Base-by-base conservation (phyloP, 2,113 vertebrate genomes). In the Cololabis saira region DNA sequence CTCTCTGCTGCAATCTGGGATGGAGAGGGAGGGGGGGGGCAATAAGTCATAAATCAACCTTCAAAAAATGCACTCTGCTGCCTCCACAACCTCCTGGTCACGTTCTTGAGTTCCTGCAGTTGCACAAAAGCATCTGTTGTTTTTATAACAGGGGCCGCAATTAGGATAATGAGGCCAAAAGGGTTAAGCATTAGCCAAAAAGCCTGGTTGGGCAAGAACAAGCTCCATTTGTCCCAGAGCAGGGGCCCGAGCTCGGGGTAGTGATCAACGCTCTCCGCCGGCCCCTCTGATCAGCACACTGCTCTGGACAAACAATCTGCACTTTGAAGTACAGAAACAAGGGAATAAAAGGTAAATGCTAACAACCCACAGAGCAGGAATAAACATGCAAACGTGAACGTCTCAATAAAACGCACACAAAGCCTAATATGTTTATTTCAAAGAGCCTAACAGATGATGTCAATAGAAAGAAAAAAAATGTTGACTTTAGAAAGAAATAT, bases 161-260 rank as follows among this genome's bases (percentile, higher is more conserved):
- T 95, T 93, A 96, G 92, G 92, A 92, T 89, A 55, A 37, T 21
- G 66, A 91, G 95, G 95, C 92, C 93, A 94, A 95, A 89, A 93
- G 94, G 95, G 95, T 96, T 95, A 96, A 96, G 94, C 94, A 94
- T 96, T 93, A 93, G 93, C 94, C 95, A 95, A 93, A 92, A 84
- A 88, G 84, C 87, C 86, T 77, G 90, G 91, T 87, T 85, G 87
- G 87, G 91, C 88, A 91, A 84, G 91, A 95, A 96, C 95, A 96
- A 95, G 94, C 93, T 90, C 92, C 94, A 94, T 93, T 95, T 96
- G 95, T 96, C 84, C 82, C 81, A 55, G 92, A 68, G 74, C 87
- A 90, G 91, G 78, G 89, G 87, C 87, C 88, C 74, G 57, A 55
- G 76, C 67, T 49, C 67, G 78, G 76, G 52, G 61, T 30, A 90